Base-by-base conservation (phyloP, 2,797 vertebrate genomes). In the Hippoglossus hippoglossus region DNA sequence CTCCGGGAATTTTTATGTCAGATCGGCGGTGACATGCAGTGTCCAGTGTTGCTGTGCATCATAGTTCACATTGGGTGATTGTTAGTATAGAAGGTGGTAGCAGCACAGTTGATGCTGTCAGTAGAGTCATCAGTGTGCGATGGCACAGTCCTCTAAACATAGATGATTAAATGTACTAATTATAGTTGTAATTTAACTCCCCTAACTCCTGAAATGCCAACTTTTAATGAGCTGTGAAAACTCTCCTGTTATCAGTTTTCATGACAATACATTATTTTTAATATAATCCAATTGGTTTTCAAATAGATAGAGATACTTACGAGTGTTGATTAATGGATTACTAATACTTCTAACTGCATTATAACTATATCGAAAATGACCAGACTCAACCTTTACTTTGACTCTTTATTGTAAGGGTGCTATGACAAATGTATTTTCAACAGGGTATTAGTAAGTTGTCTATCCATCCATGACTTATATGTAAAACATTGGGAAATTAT, bases 41-140 rank as follows among this genome's bases (percentile, higher is more conserved):
- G 84, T 86, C 88, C 87, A 49, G 73, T 81, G 75, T 55, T 71
- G 59, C 57, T 66, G 81, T 83, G 85, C 80, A 87, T 90, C 84
- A 91, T 81, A 84, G 82, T 73, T 87, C 74, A 72, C 59, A 25
- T 64, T 11, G 28, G 80, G 6, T 49, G 55, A 59, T 57, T 50
- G 68, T 61, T 65, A 19, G 25, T 53, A 50, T 49, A 21, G 46
- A 66, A 70, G 83, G 81, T 60, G 66, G 26, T 3, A 56, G 72
- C 25, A 65, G 25, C 58, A 0, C 47, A 39, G 59, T 54, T 59
- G 13, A 75, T 70, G 49, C 46, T 66, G 68, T 66, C 24, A 50
- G 39, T 13, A 47, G 50, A 78, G 66, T 77, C 71, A 70, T 74
- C 61, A 22, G 16, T 55, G 66, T 71, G 34, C 60, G 69, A 74